A percentile compares a stretch with the other conserved stretches of the same genome.
Conservation (phyloP, 35 echinoderm and acorn worm genomes). For the Stichopus chloronotus region DNA sequence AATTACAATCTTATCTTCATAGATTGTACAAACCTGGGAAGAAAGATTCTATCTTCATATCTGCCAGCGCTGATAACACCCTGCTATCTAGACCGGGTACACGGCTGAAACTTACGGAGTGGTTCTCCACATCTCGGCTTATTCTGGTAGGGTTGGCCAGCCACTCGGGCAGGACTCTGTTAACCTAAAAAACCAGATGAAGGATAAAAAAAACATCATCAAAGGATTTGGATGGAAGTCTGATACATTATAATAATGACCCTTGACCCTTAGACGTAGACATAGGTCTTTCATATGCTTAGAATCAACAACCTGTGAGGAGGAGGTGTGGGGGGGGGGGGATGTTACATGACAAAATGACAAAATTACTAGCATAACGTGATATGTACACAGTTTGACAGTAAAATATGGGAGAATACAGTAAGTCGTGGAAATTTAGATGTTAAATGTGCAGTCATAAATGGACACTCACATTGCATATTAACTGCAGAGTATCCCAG, state of each 20-base stretch:
- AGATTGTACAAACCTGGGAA: slow-evolving; percentile 77
- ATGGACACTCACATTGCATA: no score
- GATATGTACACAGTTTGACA: no score
- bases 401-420: no score
- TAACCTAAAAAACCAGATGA: slow-evolving; percentile 56
- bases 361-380: no score
- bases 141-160: slow-evolving; percentile 73
- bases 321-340: no score
- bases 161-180: slow-evolving; percentile 87
- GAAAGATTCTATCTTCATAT: slow-evolving; percentile 62
- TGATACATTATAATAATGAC: not conserved
- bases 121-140: slow-evolving; percentile 64
- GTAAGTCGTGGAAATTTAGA: no score
- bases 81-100: slow-evolving; percentile 63
- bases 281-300: not conserved
- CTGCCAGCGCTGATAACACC: slow-evolving; percentile 62
- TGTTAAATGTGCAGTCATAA: no score
- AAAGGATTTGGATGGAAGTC: not conserved
- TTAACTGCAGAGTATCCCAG: no score
- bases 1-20: not conserved
- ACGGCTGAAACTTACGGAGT: slow-evolving; percentile 46
- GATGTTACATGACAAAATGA: no score
- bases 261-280: no score
- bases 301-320: not conserved
- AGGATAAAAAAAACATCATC: not conserved